Evolutionary conservation across 2,797 vertebrate genomes (phyloP).

Genomic region (Gambelia wislizenii): DNA sequence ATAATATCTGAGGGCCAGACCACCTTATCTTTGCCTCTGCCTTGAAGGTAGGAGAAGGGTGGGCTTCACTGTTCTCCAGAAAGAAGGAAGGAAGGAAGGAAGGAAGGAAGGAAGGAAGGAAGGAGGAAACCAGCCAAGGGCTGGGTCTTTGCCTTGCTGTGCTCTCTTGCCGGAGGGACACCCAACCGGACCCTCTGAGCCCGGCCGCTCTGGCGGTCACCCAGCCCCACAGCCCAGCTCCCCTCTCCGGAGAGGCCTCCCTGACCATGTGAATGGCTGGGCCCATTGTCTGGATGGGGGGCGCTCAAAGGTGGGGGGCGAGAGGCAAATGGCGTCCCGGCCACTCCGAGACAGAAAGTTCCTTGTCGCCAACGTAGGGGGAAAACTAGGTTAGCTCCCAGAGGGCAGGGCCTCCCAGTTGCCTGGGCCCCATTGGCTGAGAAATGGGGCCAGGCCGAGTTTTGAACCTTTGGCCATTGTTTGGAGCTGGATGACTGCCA

Average conservation of each 20-base stretch:
- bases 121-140: background rate
- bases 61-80: no score
- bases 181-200: no score
- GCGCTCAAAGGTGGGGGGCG: no score
- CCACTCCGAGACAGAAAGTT: conserved; percentile 63
- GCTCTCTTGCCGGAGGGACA: background rate
- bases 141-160: no score
- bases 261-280: background rate
- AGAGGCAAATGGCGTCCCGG: no score
- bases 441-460: conserved; percentile 30
- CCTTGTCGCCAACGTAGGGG: conserved; percentile 55
- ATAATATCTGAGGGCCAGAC: no score
- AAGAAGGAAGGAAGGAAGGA: no score
- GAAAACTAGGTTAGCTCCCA: conserved; percentile 68
- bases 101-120: background rate
- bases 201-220: background rate
- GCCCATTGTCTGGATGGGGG: conserved; percentile 1
- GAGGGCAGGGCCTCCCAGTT: conserved; percentile 58
- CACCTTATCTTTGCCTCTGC: no score
- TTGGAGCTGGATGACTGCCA: conserved; percentile 58
- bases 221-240: background rate
- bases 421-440: conserved; percentile 34
- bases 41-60: no score
- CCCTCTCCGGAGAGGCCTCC: no score
- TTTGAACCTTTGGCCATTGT: conserved; percentile 50